Percentiles rank a stretch among this genome's conserved stretches.
phyloP scores from a whole-genome alignment of 2,888 invertebrate species.

The Toxonevra muliebris region DNA sequence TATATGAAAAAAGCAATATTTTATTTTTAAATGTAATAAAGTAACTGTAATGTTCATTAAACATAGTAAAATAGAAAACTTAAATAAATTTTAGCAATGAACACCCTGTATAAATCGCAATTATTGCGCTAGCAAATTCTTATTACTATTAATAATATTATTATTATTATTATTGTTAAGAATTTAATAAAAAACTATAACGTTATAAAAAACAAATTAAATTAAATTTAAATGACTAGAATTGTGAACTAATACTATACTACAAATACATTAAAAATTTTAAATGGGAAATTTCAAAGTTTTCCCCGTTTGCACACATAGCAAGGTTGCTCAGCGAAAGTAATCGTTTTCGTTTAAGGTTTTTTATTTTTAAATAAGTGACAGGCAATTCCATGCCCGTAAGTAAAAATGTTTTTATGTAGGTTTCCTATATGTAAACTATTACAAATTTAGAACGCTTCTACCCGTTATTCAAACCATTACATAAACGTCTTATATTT shows the following conservation, averaged over 20 bases:
- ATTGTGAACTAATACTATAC: conserved; percentile 15
- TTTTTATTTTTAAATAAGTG: too few relatives aligned
- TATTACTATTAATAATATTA: too few relatives aligned
- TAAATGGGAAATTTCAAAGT: not conserved
- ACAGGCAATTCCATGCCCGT: too few relatives aligned
- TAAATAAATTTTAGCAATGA: not conserved
- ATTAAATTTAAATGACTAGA: conserved; percentile 32
- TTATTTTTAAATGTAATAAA: conserved; percentile 11
- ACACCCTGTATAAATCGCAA: conserved; percentile 18
- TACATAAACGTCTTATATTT: too few relatives aligned
- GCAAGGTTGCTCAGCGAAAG: too few relatives aligned
- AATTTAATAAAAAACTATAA: conserved; percentile 22
- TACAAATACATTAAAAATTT: conserved; percentile 17
- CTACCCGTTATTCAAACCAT: too few relatives aligned
- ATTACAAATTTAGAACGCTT: too few relatives aligned
- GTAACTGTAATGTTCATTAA: conserved; percentile 9
- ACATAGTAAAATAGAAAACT: not conserved
- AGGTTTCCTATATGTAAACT: too few relatives aligned
- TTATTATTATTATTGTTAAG: not conserved
- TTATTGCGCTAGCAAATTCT: not conserved
- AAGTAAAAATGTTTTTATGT: too few relatives aligned
- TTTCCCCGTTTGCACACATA: too few relatives aligned
- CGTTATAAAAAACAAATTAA: conserved; percentile 22
- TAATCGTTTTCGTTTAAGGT: too few relatives aligned
- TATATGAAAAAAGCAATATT: too few relatives aligned